A percentile compares a stretch with the other conserved stretches of the same genome.
Evolutionary conservation across 2,797 vertebrate genomes (phyloP).

Genomic region (Sebastes steindachneri): DNA sequence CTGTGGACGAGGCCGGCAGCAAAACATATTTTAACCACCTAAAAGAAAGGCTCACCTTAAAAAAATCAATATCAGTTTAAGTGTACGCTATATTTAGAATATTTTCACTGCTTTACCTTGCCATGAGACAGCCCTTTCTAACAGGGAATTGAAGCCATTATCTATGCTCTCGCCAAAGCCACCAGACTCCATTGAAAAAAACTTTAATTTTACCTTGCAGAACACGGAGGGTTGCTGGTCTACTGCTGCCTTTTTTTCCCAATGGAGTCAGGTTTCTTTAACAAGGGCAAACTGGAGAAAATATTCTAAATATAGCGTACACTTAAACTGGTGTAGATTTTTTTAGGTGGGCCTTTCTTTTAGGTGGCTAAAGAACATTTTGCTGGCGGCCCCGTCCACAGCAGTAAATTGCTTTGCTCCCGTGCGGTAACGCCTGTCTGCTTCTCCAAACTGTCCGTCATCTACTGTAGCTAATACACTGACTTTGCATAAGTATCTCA

Average conservation of each 20-base stretch:
- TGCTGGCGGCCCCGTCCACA: neutral
- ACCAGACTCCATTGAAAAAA: neutral
- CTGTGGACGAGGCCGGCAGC: too few species aligned
- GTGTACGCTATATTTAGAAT: neutral
- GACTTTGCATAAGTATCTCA: neutral
- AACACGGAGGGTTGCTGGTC: neutral
- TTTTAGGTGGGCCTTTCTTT: neutral
- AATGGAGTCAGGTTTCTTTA: too few species aligned
- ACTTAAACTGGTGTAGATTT: neutral
- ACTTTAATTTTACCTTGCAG: neutral
- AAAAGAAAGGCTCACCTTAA: too few species aligned
- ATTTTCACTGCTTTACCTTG: neutral
- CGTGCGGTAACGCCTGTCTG: neutral
- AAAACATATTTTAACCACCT: too few species aligned
- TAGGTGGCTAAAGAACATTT: neutral
- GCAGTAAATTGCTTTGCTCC: neutral
- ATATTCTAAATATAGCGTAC: neutral
- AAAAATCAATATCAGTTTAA: too few species aligned
- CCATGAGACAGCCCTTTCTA: neutral
- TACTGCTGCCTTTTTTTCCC: fast-evolving
- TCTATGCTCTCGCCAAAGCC: neutral
- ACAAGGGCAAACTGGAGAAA: neutral
- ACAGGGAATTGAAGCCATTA: neutral
- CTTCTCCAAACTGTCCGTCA: neutral
- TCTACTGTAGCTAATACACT: neutral